Conservation (phyloP, 2,113 vertebrate genomes). For the Candoia aspera region DNA sequence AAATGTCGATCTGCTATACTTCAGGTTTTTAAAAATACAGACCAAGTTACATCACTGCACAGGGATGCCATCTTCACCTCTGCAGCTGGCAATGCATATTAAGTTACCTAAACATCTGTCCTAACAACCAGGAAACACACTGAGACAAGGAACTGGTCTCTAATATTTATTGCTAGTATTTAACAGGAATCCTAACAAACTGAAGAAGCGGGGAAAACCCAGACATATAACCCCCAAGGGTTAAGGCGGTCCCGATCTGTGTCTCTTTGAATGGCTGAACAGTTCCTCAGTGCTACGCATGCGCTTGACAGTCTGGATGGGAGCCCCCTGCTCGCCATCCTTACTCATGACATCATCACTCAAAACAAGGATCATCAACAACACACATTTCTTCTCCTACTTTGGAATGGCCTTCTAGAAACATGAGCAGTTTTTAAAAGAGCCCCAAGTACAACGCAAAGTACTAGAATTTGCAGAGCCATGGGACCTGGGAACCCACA, state of each 20-base stretch:
- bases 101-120: constrained; percentile 70
- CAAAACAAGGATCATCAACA: constrained; percentile 58
- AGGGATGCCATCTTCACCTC: constrained; percentile 58
- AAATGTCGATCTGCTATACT: constrained; percentile 26
- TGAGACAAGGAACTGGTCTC: no score
- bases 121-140: no score
- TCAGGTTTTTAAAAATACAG: constrained; percentile 46
- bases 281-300: no score
- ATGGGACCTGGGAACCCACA: constrained; percentile 66
- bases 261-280: no score
- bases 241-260: no score
- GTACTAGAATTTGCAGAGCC: constrained; percentile 70
- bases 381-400: constrained; percentile 45
- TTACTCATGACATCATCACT: no score
- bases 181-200: no score
- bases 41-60: constrained; percentile 65
- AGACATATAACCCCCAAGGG: no score
- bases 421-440: constrained; percentile 33
- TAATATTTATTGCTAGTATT: no score
- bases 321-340: no score
- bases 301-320: no score
- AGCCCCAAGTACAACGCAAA: constrained; percentile 63
- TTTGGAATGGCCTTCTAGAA: constrained; percentile 57
- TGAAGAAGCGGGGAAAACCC: no score
- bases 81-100: constrained; percentile 59